Base-by-base conservation (phyloP, 2,888 invertebrate species). In the Electrophaes corylata region DNA sequence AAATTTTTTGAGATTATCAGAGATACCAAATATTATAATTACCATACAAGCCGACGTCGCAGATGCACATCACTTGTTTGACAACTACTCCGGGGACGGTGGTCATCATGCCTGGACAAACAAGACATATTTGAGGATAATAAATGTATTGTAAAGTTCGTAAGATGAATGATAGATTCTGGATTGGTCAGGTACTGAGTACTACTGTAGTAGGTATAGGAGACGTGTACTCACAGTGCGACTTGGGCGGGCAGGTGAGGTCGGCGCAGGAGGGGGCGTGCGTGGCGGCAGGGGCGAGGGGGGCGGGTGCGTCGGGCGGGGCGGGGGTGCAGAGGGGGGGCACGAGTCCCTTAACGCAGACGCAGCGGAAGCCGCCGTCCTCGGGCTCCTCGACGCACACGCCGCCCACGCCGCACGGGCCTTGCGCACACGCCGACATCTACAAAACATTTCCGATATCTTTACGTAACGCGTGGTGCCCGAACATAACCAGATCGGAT, bases 371-470 rank as follows among this genome's bases (percentile, higher is more conserved):
- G 19, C 84, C 87, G 10, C 77, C 72, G 60, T 84, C 88, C 63
- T 77, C 82, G 60, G 72, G 72, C 79, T 88, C 88, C 78, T 95
- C 95, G 49, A 92, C 88, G 80, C 98, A 98, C 26, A 89, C 93
- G 44, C 96, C 97, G 59, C 94, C 94, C 84, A 96, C 96, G 67
- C 93, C 92, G 84, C 98, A 98, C 55, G 95, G 94, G 49, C 92
- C 92, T 37, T 93, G 94, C 71, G 90, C 85, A 73, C 96, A 96
- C 5, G 95, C 95, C 1, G 95, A 86, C 84, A 84, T 81, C 86
- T 88, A 70, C 58, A n/a, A 41, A 41, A 31, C 31, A 11, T 3
- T 1, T 11, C n/a, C 3, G 3, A 31, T 23, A 3, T 3, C 23
- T 23, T 23, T 31, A 31, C 31, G n/a, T 3, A 43, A 41, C 31